Evolutionary conservation across 2,113 vertebrate species (phyloP).

Genomic region (Pipra filicauda): DNA sequence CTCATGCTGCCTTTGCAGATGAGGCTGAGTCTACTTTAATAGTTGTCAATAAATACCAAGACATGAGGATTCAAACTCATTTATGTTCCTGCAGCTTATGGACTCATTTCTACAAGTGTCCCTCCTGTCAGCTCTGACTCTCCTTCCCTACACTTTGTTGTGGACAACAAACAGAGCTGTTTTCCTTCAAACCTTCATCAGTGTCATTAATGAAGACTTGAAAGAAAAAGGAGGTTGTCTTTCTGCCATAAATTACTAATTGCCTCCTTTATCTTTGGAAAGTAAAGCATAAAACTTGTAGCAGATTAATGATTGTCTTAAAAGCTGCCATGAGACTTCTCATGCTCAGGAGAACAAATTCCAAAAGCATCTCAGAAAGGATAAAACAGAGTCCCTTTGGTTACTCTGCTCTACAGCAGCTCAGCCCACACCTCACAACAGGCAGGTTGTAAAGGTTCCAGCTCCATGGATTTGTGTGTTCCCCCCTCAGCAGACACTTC

Average conservation of each 20-base stretch:
- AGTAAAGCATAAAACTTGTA: not conserved
- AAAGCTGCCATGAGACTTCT: not conserved
- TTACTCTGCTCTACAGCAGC: not conserved
- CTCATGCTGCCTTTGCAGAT: not conserved
- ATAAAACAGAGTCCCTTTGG: not conserved
- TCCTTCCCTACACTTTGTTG: not conserved
- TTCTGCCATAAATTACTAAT: not conserved
- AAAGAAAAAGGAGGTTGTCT: not conserved
- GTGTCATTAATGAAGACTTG: not conserved
- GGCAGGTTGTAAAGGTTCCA: not conserved
- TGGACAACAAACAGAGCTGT: not conserved
- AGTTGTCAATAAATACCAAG: not conserved
- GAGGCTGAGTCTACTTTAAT: not conserved
- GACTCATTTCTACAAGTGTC: not conserved
- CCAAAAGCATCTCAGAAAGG: not conserved
- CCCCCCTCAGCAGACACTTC: not conserved
- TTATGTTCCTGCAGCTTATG: not conserved
- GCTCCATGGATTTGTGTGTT: accelerated
- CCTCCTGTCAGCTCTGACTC: not conserved
- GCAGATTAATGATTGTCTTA: not conserved
- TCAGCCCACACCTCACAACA: not conserved
- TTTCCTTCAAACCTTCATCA: not conserved
- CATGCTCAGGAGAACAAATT: not conserved
- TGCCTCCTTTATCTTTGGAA: not conserved
- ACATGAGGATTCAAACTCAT: not conserved